Conservation (phyloP, 2,888 invertebrate genomes). For the Alloscopus bannaensis region DNA sequence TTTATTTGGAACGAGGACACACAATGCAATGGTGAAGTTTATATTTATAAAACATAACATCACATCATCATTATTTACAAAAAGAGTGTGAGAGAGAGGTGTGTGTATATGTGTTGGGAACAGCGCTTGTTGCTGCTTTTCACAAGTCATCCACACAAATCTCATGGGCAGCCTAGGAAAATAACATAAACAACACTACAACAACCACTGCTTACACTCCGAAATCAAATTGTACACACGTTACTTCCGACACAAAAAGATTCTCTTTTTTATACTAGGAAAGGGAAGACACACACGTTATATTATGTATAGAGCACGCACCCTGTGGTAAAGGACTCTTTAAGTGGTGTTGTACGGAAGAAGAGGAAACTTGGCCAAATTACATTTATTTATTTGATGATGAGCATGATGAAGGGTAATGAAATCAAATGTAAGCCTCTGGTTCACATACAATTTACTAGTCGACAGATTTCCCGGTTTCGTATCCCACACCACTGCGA, state of each 20-base stretch:
- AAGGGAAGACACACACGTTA: too few species aligned
- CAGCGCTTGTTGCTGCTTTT: constrained; percentile 23
- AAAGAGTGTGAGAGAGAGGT: constrained; percentile 8
- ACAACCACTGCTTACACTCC: constrained; percentile 4
- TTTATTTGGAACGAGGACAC: too few species aligned
- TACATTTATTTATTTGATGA: constrained; percentile 65
- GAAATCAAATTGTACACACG: background rate
- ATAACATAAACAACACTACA: constrained; percentile 48
- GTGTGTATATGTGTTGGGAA: constrained; percentile 38
- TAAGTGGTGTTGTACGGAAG: constrained; percentile 18
- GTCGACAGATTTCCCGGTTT: too few species aligned
- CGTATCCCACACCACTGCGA: too few species aligned
- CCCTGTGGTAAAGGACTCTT: too few species aligned
- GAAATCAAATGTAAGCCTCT: constrained; percentile 62
- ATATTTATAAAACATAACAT: constrained; percentile 29
- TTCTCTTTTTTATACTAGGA: constrained; percentile 1
- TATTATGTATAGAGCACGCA: too few species aligned
- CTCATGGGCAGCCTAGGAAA: constrained; percentile 62
- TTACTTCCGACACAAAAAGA: background rate
- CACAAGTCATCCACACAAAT: constrained; percentile 45
- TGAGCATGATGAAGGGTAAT: constrained; percentile 65
- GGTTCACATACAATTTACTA: background rate
- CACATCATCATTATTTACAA: constrained; percentile 41
- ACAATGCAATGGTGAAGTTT: background rate
- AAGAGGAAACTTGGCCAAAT: constrained; percentile 64